phyloP scores from a whole-genome alignment of 2,797 vertebrate genomes.

The Phalloptychus januarius region DNA sequence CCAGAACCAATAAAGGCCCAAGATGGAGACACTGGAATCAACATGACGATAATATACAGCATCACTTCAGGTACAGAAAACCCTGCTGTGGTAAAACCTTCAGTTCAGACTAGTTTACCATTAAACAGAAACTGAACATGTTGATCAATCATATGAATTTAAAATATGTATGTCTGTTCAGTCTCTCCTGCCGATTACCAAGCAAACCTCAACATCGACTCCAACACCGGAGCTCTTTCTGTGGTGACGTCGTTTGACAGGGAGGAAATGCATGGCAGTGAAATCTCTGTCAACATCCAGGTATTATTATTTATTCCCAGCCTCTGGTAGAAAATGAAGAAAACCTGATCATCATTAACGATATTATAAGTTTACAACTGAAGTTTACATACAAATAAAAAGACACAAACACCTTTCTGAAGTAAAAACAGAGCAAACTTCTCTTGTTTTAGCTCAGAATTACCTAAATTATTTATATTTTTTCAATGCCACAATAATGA shows the following conservation, averaged over 20 bases:
- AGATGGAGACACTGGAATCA: constrained; percentile 84
- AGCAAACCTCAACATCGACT: constrained; percentile 56
- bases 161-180: constrained; percentile 41
- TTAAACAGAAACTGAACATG: not conserved
- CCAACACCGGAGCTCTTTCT: constrained; percentile 71
- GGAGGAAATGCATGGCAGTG: constrained; percentile 64
- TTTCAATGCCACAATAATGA: not conserved
- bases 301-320: constrained; percentile 53
- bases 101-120: not conserved
- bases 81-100: not conserved
- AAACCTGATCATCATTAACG: not conserved
- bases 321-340: not conserved
- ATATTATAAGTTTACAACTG: not conserved
- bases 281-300: constrained; percentile 75
- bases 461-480: not conserved
- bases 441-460: not conserved
- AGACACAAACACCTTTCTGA: not conserved
- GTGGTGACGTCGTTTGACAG: constrained; percentile 72
- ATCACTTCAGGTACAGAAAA: constrained; percentile 73
- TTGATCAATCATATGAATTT: not conserved
- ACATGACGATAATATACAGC: constrained; percentile 75
- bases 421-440: not conserved
- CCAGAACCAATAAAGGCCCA: constrained; percentile 80
- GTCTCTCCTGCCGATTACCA: constrained; percentile 70
- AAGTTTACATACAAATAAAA: not conserved